Conservation (phyloP, 2,113 vertebrate genomes). For the Chamaetylas fuelleborni region DNA sequence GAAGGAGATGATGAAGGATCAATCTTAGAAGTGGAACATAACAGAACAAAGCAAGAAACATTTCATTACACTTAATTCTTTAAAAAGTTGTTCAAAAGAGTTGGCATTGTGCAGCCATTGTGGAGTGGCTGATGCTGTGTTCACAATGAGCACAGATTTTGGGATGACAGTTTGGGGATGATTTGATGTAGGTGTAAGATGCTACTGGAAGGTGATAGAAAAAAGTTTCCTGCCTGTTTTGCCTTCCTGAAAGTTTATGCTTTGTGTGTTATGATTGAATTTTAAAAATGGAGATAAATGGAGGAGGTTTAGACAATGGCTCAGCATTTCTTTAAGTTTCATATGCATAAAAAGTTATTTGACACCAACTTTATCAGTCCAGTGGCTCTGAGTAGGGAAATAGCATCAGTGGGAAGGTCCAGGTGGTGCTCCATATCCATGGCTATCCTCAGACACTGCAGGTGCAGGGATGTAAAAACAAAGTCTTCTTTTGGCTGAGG, state of each 20-base stretch:
- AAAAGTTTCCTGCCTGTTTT: neutral
- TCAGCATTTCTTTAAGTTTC: neutral
- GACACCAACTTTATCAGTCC: neutral
- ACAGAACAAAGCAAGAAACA: neutral
- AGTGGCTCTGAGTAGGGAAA: neutral
- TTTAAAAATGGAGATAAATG: neutral
- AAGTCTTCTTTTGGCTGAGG: neutral
- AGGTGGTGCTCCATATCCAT: neutral
- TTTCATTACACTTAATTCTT: neutral
- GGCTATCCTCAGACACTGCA: neutral
- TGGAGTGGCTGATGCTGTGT: neutral
- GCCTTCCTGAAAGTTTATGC: neutral
- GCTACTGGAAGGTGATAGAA: neutral
- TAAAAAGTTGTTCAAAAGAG: neutral
- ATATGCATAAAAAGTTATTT: neutral
- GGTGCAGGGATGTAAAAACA: neutral
- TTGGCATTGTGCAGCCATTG: accelerated
- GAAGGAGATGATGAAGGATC: neutral
- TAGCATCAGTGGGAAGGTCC: neutral
- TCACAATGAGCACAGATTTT: neutral
- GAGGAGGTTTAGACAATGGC: neutral
- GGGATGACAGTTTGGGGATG: neutral
- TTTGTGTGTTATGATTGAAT: neutral
- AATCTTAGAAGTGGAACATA: accelerated
- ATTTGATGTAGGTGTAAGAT: neutral